These are phyloP conservation scores for Nasonia longicornis DNA, from an alignment of 1,140 invertebrate species.

Conservation along the genomic window DNA sequence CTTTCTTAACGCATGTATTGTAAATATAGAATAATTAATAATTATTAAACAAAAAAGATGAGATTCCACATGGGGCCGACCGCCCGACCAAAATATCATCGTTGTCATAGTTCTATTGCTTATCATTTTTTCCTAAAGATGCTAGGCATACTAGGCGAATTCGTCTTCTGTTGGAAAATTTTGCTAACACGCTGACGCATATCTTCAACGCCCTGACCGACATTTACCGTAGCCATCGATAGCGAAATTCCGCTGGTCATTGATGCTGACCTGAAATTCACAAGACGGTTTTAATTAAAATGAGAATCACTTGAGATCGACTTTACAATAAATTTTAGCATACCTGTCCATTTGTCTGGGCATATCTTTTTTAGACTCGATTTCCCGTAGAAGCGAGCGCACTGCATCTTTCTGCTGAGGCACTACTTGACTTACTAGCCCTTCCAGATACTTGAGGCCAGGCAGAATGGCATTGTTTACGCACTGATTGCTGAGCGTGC, in stretches of 20 bases:
- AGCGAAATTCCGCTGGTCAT: conserved; percentile 61
- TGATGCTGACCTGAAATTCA: conserved; percentile 57
- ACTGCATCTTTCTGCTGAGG: conserved; percentile 69
- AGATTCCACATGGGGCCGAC: conserved; percentile 7
- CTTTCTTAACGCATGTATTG: not conserved
- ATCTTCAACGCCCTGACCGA: conserved; percentile 74
- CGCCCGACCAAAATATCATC: not conserved
- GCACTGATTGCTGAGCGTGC: conserved; percentile 70
- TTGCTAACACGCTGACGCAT: conserved; percentile 74
- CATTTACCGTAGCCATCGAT: conserved; percentile 66
- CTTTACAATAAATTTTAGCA: not conserved
- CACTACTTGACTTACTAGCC: conserved; percentile 66
- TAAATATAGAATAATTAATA: not conserved
- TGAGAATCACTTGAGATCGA: not conserved
- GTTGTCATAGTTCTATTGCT: not conserved
- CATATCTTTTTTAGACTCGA: conserved; percentile 66
- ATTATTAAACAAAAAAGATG: not conserved
- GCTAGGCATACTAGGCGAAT: conserved; percentile 59
- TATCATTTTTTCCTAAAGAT: conserved; percentile 69
- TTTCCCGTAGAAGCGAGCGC: conserved; percentile 69
- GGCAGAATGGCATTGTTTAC: conserved; percentile 66
- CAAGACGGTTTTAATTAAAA: not conserved
- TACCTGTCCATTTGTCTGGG: conserved; percentile 66
- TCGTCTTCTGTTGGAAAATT: conserved; percentile 71
- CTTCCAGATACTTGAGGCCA: conserved; percentile 70